These are phyloP conservation scores for Myopa tessellatipennis DNA, from an alignment of 2,888 invertebrate genomes.

Conservation along the genomic window DNA sequence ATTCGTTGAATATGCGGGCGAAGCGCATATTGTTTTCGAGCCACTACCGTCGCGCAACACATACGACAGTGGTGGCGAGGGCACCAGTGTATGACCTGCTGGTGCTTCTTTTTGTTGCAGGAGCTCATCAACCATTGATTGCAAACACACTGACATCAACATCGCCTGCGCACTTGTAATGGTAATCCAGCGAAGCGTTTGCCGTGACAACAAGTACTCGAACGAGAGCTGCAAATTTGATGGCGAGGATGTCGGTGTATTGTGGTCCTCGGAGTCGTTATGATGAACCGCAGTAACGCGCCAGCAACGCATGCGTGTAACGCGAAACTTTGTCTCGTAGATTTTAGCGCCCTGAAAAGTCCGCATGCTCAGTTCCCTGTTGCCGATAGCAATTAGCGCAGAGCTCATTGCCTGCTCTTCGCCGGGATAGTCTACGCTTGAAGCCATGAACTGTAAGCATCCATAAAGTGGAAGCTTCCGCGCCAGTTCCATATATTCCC, in stretches of 20 bases:
- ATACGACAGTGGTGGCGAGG: constrained; percentile 34
- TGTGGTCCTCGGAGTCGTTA: constrained; percentile 41
- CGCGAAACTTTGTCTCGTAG: constrained; percentile 90
- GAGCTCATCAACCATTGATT: constrained; percentile 95
- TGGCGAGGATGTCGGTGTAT: constrained; percentile 48
- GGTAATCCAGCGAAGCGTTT: constrained; percentile 94
- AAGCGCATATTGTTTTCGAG: constrained; percentile 41
- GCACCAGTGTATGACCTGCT: neutral
- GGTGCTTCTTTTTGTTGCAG: constrained; percentile 48
- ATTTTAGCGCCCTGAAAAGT: constrained; percentile 72
- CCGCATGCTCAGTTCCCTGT: constrained; percentile 84
- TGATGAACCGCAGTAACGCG: constrained; percentile 87
- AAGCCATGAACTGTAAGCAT: constrained; percentile 82
- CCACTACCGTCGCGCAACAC: constrained; percentile 47
- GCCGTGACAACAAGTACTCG: constrained; percentile 92
- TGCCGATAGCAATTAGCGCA: constrained; percentile 84
- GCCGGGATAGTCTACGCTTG: constrained; percentile 81
- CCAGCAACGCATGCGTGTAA: constrained; percentile 98
- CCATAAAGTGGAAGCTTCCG: constrained; percentile 90
- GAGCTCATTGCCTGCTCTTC: constrained; percentile 69
- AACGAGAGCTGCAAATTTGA: constrained; percentile 84
- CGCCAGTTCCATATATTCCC: constrained; percentile 89
- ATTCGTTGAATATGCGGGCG: constrained; percentile 1
- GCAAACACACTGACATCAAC: constrained; percentile 93
- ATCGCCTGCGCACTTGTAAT: constrained; percentile 92